Conservation (phyloP, 2,113 vertebrate species). For the Mastomys coucha region DNA sequence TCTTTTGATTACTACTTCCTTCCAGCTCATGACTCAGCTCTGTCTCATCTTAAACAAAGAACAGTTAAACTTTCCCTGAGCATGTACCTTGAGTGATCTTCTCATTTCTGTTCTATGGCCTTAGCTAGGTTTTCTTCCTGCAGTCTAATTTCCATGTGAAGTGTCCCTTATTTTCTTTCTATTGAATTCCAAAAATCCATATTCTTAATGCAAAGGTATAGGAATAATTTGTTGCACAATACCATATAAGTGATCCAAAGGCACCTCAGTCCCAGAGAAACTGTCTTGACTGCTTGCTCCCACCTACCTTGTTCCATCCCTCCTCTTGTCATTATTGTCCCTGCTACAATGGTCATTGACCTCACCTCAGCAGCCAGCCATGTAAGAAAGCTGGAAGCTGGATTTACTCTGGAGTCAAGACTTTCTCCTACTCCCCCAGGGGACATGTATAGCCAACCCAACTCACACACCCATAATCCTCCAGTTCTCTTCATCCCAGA, state of each 20-base stretch:
- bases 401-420: background rate
- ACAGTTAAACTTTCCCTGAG: background rate
- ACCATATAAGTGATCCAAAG: background rate
- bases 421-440: background rate
- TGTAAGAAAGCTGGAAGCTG: background rate
- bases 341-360: background rate
- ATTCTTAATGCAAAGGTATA: background rate
- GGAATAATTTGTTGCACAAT: background rate
- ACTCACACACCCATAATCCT: background rate
- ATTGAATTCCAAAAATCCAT: background rate
- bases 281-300: too few species aligned
- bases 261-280: background rate
- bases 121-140: background rate
- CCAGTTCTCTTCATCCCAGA: background rate
- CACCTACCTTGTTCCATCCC: too few species aligned
- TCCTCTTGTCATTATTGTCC: background rate
- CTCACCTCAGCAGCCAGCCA: background rate
- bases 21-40: background rate
- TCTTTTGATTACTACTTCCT: background rate
- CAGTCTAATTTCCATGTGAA: background rate
- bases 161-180: background rate
- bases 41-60: conserved; percentile 10
- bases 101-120: background rate
- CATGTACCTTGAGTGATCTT: background rate
- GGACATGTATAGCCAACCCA: background rate